These are phyloP conservation scores for Argyrosomus japonicus DNA, from an alignment of 2,113 vertebrate genomes.

Conservation along the genomic window DNA sequence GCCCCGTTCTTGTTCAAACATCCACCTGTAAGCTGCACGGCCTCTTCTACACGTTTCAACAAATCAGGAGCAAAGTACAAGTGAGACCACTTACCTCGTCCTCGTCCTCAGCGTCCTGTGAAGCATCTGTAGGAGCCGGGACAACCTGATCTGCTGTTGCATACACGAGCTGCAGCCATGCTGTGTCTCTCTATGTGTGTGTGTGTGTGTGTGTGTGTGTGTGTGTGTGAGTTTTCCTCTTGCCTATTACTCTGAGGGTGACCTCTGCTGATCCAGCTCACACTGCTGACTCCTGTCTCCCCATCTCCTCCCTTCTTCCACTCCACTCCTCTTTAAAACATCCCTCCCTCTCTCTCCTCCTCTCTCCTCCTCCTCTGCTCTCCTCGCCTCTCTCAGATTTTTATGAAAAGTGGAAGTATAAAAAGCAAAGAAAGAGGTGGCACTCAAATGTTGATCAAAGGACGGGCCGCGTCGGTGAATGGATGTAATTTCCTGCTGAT, in stretches of 20 bases:
- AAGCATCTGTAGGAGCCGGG: constrained; percentile 56
- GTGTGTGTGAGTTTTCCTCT: constrained; percentile 9
- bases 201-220: constrained; percentile 26
- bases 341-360: constrained; percentile 7
- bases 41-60: neutral
- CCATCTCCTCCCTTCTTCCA: constrained; percentile 32
- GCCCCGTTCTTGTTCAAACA: neutral
- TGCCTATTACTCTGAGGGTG: constrained; percentile 41
- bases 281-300: constrained; percentile 51
- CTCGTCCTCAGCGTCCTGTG: constrained; percentile 48
- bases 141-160: constrained; percentile 68
- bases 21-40: neutral
- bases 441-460: constrained; percentile 36
- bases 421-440: neutral
- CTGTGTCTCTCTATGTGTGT: constrained; percentile 45
- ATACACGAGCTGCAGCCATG: constrained; percentile 53
- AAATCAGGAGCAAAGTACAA: neutral
- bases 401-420: neutral
- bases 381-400: neutral
- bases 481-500: constrained; percentile 52
- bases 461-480: neutral
- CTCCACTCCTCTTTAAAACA: constrained; percentile 20
- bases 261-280: constrained; percentile 52
- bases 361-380: too few relatives aligned
- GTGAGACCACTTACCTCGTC: constrained; percentile 39